Evolutionary conservation across 2,113 vertebrate species (phyloP), one percentile per base, ranked within the genome.

Genomic region (Hippoglossus stenolepis): DNA sequence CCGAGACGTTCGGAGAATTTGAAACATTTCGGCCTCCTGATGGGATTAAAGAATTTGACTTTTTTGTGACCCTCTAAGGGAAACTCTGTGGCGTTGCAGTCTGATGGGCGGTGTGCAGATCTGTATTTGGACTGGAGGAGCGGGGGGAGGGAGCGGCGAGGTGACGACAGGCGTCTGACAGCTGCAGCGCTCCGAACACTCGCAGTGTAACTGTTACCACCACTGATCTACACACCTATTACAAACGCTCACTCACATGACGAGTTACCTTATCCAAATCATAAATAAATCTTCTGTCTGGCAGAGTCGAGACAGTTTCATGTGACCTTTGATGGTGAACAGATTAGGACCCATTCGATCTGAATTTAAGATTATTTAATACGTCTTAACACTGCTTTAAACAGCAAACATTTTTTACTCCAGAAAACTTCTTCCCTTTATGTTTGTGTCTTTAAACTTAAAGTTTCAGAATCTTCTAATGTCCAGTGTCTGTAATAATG

Each of bases 161-260:
- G 65, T 47, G 85, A 60, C 53, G 79, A 90, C 83, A 87, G 80
- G 74, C 62, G 54, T 23, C 24, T 1, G 83, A 87, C 87, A 87
- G 87, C 85, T 85, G 84, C 70, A 65, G 10, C 10, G 49, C 72
- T 78, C 70, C 0, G 56, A 58, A 59, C 21, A 5, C n/a, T 47
- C 62, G 3, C 47, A n/a, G 49, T 31, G 51, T 12, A 24, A 49
- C 43, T 49, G 47, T n/a, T 53, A 51, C 40, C 24, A 6, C n/a
- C 54, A 24, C 40, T 4, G 57, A 31, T 24, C 66, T 3, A 59
- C 73, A 47, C 3, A 65, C 57, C 0, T 17, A 21, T 12, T 12
- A 14, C n/a, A 60, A 13, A 9, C 51, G 20, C 47, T 17, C 47
- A 9, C 4, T 51, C 47, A 51, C 47, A 51, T 18, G 47, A 43